These are phyloP conservation scores for Urocyon cinereoargenteus DNA, from an alignment of 2,797 vertebrate genomes.

Conservation along the genomic window DNA sequence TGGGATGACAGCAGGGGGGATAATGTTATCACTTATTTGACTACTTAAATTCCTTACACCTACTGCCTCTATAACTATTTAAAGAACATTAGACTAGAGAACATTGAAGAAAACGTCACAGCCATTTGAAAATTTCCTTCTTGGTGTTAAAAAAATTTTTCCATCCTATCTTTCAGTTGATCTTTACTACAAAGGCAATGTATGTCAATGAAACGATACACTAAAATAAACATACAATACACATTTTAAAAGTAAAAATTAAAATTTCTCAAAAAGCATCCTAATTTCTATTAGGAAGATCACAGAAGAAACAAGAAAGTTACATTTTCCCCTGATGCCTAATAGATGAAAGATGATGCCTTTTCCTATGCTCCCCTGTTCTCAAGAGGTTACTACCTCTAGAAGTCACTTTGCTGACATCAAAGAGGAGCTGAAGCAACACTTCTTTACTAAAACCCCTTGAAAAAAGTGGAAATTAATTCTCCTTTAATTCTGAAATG, in stretches of 20 bases:
- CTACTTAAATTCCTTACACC: slow-evolving; percentile 64
- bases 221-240: not conserved
- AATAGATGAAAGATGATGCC: slow-evolving; percentile 68
- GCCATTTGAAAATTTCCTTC: slow-evolving; percentile 58
- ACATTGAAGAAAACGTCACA: not conserved
- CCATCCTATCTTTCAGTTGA: slow-evolving; percentile 1
- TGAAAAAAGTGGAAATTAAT: slow-evolving; percentile 70
- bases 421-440: slow-evolving; percentile 35
- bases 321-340: slow-evolving; percentile 41
- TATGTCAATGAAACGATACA: not conserved
- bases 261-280: slow-evolving; percentile 41
- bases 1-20: not conserved
- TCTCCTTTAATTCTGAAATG: slow-evolving; percentile 43
- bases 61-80: slow-evolving; percentile 35
- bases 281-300: slow-evolving; percentile 30
- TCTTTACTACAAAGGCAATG: not conserved
- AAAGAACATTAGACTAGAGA: slow-evolving; percentile 66
- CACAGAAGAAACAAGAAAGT: not conserved
- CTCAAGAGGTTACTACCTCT: slow-evolving; percentile 14
- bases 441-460: slow-evolving; percentile 69
- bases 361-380: slow-evolving; percentile 56
- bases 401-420: slow-evolving; percentile 29
- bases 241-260: slow-evolving; percentile 9
- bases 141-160: slow-evolving; percentile 65
- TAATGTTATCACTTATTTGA: slow-evolving; percentile 3